Evolutionary conservation across 1,140 invertebrate genomes (phyloP).

Genomic region (Trypoxylus dichotomus): DNA sequence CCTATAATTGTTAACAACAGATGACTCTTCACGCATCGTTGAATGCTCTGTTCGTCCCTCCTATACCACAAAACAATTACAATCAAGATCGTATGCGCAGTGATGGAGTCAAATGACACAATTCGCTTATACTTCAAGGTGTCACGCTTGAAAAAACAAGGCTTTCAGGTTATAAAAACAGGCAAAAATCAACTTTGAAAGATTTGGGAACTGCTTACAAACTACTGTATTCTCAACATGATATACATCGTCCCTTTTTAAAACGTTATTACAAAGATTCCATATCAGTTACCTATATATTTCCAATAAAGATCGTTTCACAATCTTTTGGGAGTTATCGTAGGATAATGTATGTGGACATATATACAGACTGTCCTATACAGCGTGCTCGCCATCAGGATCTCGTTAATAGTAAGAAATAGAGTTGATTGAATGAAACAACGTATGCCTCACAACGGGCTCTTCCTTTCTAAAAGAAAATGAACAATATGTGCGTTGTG

Average conservation of each 20-base stretch:
- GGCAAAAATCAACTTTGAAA: neutral
- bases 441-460: too few species aligned
- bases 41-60: constrained; percentile 34
- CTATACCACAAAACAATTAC: constrained; percentile 27
- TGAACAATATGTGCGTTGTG: too few species aligned
- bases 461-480: too few species aligned
- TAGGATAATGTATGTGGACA: constrained; percentile 15
- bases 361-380: neutral
- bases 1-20: constrained; percentile 53
- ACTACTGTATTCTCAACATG: constrained; percentile 25
- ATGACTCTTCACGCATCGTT: constrained; percentile 47
- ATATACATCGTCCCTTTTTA: constrained; percentile 33
- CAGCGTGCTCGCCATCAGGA: too few species aligned
- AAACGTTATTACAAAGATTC: constrained; percentile 34
- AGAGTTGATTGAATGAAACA: too few species aligned
- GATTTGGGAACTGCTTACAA: neutral
- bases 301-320: constrained; percentile 32
- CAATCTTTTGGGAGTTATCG: constrained; percentile 38
- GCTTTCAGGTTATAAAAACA: constrained; percentile 15
- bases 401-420: too few species aligned
- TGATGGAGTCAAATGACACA: neutral
- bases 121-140: constrained; percentile 20
- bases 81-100: neutral
- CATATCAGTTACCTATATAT: constrained; percentile 36
- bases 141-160: constrained; percentile 14